Evolutionary conservation across 2,797 vertebrate genomes (phyloP), one percentile per base, ranked within the genome.

Genomic region (Squalus acanthias): DNA sequence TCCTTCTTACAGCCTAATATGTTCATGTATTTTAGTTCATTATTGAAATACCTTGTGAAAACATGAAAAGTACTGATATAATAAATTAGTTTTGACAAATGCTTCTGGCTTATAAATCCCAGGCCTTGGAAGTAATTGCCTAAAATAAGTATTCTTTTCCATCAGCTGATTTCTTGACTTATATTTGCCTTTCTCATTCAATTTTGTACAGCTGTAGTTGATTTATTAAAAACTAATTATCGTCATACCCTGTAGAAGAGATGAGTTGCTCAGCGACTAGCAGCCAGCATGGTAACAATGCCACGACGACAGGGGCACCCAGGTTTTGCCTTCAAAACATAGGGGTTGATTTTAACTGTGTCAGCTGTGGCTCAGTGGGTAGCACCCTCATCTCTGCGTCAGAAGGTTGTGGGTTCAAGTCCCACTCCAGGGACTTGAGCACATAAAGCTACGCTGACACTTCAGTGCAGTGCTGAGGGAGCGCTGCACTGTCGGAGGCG

Each of bases 1-100:
- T 85, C 82, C 46, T 50, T 85, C 82, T 85, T 22, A 85, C 46
- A 85, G 82, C 46, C 82, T 85, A 85, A 85, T 85, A 85, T 85
- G 39, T 85, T 85, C 39, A 50, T 85, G 82, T 85, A 85, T 85
- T 85, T 85, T 24, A 50, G 17, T 50, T 85, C 82, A 92, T 63
- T 63, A 92, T n/a, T 92, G 60, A 92, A 92, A 92, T 63, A 85
- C 60, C 60, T 17, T 63, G 33, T 63, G 60, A 39, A 92, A 63
- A 39, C 60, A 63, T 65, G 89, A 7, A n/a, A 65, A 20, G 60
- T n/a, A 17, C 89, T 92, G 89, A 92, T n/a, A 92, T 63, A 92
- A 92, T 92, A 92, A 89, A 89, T 92, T 92, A 67, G 13, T n/a
- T 92, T 79, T 92, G 60, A 92, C 60, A n/a, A 82, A n/a, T 65